These are phyloP conservation scores for Muscidifurax raptorellus DNA, from an alignment of 1,140 invertebrate species.

Conservation along the genomic window DNA sequence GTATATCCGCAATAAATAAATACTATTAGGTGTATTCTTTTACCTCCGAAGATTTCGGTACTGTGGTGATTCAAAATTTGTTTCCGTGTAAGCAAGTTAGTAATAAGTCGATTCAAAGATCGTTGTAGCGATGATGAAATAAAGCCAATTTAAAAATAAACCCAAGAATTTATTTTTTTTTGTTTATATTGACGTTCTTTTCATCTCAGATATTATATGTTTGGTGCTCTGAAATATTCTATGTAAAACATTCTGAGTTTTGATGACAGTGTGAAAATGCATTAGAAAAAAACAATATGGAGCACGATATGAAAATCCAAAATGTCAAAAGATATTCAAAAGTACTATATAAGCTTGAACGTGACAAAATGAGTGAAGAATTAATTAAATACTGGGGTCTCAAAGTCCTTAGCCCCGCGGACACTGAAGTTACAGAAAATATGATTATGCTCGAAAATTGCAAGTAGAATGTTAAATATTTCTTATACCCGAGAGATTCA, in stretches of 20 bases:
- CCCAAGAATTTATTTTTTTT: neutral
- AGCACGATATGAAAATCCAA: neutral
- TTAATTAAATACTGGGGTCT: slow-evolving; percentile 18
- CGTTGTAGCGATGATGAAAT: neutral
- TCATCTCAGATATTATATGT: neutral
- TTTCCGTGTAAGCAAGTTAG: too few relatives aligned
- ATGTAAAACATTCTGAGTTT: slow-evolving; percentile 16
- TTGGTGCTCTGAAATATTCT: neutral
- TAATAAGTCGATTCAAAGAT: neutral
- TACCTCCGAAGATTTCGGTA: too few relatives aligned
- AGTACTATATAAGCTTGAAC: slow-evolving; percentile 24
- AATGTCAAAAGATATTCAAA: slow-evolving; percentile 31
- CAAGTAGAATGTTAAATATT: neutral
- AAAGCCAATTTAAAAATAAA: neutral
- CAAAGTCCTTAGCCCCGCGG: slow-evolving; percentile 24
- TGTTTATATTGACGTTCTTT: neutral
- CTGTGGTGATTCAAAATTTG: too few relatives aligned
- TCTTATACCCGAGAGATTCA: neutral
- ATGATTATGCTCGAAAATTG: neutral
- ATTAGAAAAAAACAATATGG: slow-evolving; percentile 20
- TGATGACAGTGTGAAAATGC: neutral
- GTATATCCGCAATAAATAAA: too few relatives aligned
- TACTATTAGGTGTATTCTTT: too few relatives aligned
- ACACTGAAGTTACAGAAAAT: neutral
- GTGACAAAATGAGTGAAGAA: slow-evolving; percentile 32